Conservation (phyloP, 2,888 invertebrate species). For the Lasioglossum villosulum region DNA sequence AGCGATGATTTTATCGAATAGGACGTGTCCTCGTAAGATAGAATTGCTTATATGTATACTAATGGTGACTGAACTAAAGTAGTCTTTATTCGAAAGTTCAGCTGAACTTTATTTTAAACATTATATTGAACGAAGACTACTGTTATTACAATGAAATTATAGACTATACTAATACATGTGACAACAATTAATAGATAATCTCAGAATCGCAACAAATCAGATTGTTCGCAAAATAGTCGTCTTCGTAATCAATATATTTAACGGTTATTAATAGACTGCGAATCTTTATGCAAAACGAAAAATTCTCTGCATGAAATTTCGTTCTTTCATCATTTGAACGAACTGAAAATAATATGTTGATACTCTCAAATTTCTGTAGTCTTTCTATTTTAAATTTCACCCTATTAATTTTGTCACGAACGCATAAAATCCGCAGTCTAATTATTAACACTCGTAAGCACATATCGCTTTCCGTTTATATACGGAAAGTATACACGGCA, state of each 20-base stretch:
- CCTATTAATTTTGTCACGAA: background rate
- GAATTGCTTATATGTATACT: conserved; percentile 48
- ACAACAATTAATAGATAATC: conserved; percentile 25
- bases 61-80: conserved; percentile 41
- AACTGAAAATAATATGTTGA: background rate
- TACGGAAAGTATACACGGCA: conserved; percentile 75
- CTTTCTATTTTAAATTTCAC: background rate
- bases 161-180: conserved; percentile 2
- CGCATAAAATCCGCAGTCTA: conserved; percentile 6
- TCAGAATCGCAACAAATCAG: conserved; percentile 9
- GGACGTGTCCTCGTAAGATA: conserved; percentile 53
- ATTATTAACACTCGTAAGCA: conserved; percentile 56
- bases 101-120: conserved; percentile 32
- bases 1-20: conserved; percentile 61
- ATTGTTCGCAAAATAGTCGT: conserved; percentile 36
- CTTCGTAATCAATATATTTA: conserved; percentile 56
- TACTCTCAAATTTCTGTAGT: background rate
- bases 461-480: conserved; percentile 72
- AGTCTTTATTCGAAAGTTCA: conserved; percentile 40
- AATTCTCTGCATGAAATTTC: background rate
- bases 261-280: conserved; percentile 55
- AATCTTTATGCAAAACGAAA: background rate
- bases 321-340: background rate
- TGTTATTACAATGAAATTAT: conserved; percentile 39
- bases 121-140: conserved; percentile 50